A percentile compares a stretch with the other conserved stretches of the same genome.
phyloP scores from a whole-genome alignment of 2,113 vertebrate genomes.

The Otocyon megalotis region DNA sequence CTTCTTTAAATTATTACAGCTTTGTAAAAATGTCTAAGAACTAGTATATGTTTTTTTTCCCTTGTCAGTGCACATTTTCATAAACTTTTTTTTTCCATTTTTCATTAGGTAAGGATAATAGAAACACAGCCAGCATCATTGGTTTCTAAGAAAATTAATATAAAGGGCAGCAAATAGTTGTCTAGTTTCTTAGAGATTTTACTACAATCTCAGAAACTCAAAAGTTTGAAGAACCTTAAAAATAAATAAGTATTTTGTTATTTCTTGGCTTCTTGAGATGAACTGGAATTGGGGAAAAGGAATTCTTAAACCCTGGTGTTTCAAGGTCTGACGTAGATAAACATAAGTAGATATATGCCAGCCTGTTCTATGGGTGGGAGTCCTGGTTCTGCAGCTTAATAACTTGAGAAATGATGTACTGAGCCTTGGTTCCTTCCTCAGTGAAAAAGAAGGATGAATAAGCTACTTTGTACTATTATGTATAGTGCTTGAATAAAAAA shows the following conservation, averaged over 20 bases:
- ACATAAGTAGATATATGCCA: slow-evolving; percentile 20
- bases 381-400: slow-evolving; percentile 21
- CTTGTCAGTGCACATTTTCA: neutral
- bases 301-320: slow-evolving; percentile 40
- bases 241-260: slow-evolving; percentile 30
- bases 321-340: slow-evolving; percentile 35
- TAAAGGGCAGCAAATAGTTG: slow-evolving; percentile 27
- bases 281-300: neutral
- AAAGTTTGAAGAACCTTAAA: slow-evolving; percentile 49
- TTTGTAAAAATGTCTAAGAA: neutral
- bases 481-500: neutral
- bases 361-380: neutral
- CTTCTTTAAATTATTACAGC: neutral
- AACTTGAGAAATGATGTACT: neutral
- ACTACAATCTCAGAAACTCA: slow-evolving; percentile 9
- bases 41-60: slow-evolving; percentile 23
- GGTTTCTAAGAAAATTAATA: slow-evolving; percentile 43
- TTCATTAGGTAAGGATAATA: neutral
- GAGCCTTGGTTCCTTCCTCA: slow-evolving; percentile 1
- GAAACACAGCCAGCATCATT: neutral
- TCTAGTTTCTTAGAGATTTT: slow-evolving; percentile 52
- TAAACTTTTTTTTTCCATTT: neutral
- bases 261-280: slow-evolving; percentile 55
- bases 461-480: neutral
- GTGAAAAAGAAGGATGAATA: slow-evolving; percentile 8